Evolutionary conservation across 1,140 invertebrate species (phyloP).

Genomic region (Homarus americanus): DNA sequence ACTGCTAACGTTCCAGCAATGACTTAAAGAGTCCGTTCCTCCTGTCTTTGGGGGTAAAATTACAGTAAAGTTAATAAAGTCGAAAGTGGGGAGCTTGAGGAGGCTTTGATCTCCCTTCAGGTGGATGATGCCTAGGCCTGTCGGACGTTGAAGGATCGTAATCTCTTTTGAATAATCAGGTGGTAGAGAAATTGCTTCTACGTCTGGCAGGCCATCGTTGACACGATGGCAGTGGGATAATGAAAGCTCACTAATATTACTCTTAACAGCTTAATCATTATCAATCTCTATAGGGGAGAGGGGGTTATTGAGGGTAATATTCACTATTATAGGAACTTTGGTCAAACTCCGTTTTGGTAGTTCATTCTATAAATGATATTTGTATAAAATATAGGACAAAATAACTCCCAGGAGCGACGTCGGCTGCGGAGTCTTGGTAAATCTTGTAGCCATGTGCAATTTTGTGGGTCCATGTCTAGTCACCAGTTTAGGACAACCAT

Average conservation of each 20-base stretch:
- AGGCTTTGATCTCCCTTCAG: constrained; percentile 25
- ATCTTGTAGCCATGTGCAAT: constrained; percentile 59
- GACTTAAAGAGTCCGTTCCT: constrained; percentile 52
- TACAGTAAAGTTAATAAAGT: constrained; percentile 45
- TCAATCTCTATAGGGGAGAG: constrained; percentile 54
- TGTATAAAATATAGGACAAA: constrained; percentile 69
- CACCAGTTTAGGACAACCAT: constrained; percentile 53
- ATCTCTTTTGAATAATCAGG: constrained; percentile 24
- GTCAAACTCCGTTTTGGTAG: constrained; percentile 65
- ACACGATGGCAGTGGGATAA: constrained; percentile 56
- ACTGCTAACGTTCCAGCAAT: constrained; percentile 49
- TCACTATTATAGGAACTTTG: constrained; percentile 72
- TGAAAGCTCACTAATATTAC: constrained; percentile 55
- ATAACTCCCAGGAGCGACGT: constrained; percentile 43
- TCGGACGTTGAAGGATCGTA: constrained; percentile 36
- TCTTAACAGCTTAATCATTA: constrained; percentile 63
- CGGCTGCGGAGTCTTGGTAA: constrained; percentile 50
- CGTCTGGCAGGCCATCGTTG: constrained; percentile 36
- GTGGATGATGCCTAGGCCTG: constrained; percentile 42
- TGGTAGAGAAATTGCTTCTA: constrained; percentile 40
- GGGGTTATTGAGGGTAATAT: constrained; percentile 51
- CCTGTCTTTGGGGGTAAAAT: constrained; percentile 24
- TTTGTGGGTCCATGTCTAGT: constrained; percentile 61
- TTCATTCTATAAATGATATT: constrained; percentile 71
- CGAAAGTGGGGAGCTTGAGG: constrained; percentile 27